Evolutionary conservation across 2,113 vertebrate genomes (phyloP).

Genomic region (Equus przewalskii): DNA sequence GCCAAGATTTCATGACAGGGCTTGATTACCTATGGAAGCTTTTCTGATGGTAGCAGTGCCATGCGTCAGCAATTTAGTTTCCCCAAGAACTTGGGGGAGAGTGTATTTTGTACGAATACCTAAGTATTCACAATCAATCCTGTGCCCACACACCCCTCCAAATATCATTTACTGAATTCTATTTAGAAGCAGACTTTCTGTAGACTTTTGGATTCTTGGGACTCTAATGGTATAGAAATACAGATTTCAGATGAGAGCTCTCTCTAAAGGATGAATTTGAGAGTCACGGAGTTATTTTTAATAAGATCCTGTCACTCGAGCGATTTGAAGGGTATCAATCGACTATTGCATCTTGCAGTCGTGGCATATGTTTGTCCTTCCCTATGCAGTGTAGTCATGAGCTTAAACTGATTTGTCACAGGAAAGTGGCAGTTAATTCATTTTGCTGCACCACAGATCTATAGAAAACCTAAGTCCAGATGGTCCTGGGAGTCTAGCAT

Average conservation of each 20-base stretch:
- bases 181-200: constrained; percentile 72
- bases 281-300: constrained; percentile 9
- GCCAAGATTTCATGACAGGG: constrained; percentile 39
- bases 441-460: background rate
- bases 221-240: constrained; percentile 65
- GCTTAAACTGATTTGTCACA: background rate
- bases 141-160: background rate
- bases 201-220: constrained; percentile 69
- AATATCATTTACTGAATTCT: constrained; percentile 60
- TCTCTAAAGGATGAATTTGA: constrained; percentile 62
- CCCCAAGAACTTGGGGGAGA: constrained; percentile 62
- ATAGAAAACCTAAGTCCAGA: background rate
- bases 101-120: constrained; percentile 30
- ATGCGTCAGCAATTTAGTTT: background rate
- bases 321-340: background rate
- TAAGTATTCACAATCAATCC: background rate
- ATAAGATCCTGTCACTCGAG: background rate
- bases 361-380: background rate
- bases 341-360: background rate
- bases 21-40: constrained; percentile 21
- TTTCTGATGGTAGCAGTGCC: constrained; percentile 63
- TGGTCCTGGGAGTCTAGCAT: background rate
- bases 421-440: background rate
- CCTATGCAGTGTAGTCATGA: background rate
- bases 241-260: constrained; percentile 59